These are phyloP conservation scores for Poecile montanus DNA, from an alignment of 2,797 vertebrate species.

Conservation along the genomic window DNA sequence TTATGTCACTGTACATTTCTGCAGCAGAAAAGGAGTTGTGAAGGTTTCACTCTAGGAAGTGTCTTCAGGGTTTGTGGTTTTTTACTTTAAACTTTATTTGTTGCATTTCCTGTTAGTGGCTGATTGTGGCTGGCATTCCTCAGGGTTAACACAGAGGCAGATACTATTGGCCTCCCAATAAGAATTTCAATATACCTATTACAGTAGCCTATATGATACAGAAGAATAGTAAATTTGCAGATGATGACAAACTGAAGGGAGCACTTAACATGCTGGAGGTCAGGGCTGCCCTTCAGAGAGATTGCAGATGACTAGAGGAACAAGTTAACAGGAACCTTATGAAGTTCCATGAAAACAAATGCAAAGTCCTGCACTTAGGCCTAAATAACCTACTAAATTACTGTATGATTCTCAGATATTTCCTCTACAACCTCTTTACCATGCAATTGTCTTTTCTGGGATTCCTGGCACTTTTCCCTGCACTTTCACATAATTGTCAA, in stretches of 20 bases:
- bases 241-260: not conserved
- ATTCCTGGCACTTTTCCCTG: not conserved
- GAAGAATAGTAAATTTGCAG: not conserved
- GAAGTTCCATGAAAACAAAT: not conserved
- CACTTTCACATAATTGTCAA: not conserved
- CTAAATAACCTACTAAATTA: not conserved
- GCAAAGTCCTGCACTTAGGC: not conserved
- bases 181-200: not conserved
- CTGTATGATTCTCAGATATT: not conserved
- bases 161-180: not conserved
- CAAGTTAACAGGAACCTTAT: not conserved
- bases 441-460: not conserved
- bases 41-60: not conserved
- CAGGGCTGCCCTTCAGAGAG: not conserved
- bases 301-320: not conserved
- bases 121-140: not conserved
- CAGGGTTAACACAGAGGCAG: not conserved
- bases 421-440: not conserved
- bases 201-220: not conserved
- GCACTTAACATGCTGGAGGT: not conserved
- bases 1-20: not conserved
- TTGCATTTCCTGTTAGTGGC: not conserved
- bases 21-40: not conserved
- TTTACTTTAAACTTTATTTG: not conserved
- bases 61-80: fast-evolving